Evolutionary conservation across 2,888 invertebrate species (phyloP).

Genomic region (Xanthia icteritia): DNA sequence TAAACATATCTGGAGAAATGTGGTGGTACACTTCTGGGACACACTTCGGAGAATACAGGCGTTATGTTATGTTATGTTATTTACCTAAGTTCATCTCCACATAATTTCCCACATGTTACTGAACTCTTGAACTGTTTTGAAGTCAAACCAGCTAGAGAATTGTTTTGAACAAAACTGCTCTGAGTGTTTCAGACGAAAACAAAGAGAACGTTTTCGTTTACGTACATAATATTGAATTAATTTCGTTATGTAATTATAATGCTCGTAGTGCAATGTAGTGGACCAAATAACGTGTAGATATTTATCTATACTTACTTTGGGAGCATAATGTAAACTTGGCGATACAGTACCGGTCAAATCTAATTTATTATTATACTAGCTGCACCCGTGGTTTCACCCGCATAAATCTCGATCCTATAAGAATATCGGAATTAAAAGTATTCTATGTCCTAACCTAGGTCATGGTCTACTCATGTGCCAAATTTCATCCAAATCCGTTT

Average conservation of each 20-base stretch:
- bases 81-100: slow-evolving; percentile 21
- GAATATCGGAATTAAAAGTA: too few species aligned
- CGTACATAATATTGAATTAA: slow-evolving; percentile 28
- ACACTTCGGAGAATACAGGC: background rate
- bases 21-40: background rate
- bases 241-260: background rate
- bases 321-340: too few species aligned
- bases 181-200: slow-evolving; percentile 23
- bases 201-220: slow-evolving; percentile 19
- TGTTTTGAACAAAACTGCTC: slow-evolving; percentile 45
- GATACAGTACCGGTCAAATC: too few species aligned
- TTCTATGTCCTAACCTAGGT: too few species aligned
- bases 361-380: too few species aligned
- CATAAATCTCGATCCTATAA: too few species aligned
- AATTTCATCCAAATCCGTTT: too few species aligned
- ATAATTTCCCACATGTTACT: slow-evolving; percentile 34
- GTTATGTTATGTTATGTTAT: background rate
- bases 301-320: too few species aligned
- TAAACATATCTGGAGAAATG: background rate
- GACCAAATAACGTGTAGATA: background rate
- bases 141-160: slow-evolving; percentile 48
- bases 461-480: too few species aligned
- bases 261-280: background rate
- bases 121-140: slow-evolving; percentile 47
- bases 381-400: too few species aligned